These are phyloP conservation scores for Podargus strigoides DNA, from an alignment of 2,797 vertebrate genomes.

Conservation along the genomic window DNA sequence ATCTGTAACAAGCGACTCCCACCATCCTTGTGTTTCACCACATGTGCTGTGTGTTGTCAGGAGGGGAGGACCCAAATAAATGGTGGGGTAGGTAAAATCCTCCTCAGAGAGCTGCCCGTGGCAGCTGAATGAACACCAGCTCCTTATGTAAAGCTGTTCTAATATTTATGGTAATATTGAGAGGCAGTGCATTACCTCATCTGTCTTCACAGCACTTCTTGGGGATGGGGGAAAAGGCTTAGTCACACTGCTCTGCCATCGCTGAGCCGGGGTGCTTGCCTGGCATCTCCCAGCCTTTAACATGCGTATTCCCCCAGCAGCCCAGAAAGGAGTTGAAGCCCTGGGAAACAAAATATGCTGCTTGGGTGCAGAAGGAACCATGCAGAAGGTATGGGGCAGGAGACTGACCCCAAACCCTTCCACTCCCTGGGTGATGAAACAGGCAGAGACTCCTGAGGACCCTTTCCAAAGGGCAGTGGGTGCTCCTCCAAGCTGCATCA, in stretches of 20 bases:
- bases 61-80: neutral
- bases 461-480: no score
- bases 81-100: neutral
- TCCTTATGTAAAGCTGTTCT: conserved; percentile 43
- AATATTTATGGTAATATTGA: neutral
- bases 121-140: neutral
- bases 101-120: neutral
- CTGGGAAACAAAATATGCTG: no score
- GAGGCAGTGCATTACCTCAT: conserved; percentile 8
- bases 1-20: neutral
- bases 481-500: no score
- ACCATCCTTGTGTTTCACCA: neutral
- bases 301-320: rapidly evolving
- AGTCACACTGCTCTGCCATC: neutral
- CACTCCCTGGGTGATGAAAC: no score
- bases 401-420: no score
- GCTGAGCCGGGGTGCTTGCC: neutral
- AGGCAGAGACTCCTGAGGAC: no score
- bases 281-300: neutral
- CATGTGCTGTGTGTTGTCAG: neutral
- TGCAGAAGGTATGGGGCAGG: no score
- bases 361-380: no score
- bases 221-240: neutral
- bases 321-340: no score
- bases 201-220: neutral